Conservation (phyloP, 2,113 vertebrate species). For the Coreoperca whiteheadi region DNA sequence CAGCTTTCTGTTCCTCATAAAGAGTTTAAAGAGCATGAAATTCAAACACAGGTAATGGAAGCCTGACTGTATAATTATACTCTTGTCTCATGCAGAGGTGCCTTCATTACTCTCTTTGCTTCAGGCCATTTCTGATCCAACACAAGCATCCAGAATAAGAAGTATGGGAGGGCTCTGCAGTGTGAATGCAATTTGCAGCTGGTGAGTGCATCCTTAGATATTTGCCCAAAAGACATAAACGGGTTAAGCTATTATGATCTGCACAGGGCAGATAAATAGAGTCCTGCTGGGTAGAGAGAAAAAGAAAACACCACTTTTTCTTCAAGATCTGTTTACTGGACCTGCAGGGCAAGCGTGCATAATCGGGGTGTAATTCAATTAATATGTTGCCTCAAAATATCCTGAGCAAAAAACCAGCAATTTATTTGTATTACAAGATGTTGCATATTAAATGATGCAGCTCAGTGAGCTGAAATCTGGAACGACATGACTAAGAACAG, state of each 20-base stretch:
- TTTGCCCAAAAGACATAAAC: conserved; percentile 52
- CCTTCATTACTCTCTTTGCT: conserved; percentile 40
- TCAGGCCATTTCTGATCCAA: conserved; percentile 58
- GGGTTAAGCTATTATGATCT: conserved; percentile 64
- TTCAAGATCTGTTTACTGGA: conserved; percentile 54
- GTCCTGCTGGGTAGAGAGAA: conserved; percentile 47
- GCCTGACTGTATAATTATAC: conserved; percentile 57
- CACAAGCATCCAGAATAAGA: conserved; percentile 18
- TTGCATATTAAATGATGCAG: conserved; percentile 41
- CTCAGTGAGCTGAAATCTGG: conserved; percentile 58
- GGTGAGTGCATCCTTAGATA: conserved; percentile 42
- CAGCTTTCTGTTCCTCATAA: conserved; percentile 42
- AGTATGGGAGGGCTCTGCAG: conserved; percentile 12
- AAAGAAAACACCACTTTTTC: conserved; percentile 53
- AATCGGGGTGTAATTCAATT: conserved; percentile 74
- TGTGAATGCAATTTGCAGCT: conserved; percentile 49
- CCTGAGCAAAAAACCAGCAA: conserved; percentile 35
- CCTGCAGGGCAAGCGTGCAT: conserved; percentile 55
- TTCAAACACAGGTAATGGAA: conserved; percentile 69
- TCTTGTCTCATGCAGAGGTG: conserved; percentile 40
- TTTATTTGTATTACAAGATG: conserved; percentile 62
- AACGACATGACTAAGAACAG: conserved; percentile 34
- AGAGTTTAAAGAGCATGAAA: conserved; percentile 70
- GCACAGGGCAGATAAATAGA: conserved; percentile 55
- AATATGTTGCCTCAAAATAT: conserved; percentile 64